Percentiles rank a stretch among this genome's conserved stretches.
phyloP scores from a whole-genome alignment of 2,113 vertebrate genomes.

The Tetrao urogallus region DNA sequence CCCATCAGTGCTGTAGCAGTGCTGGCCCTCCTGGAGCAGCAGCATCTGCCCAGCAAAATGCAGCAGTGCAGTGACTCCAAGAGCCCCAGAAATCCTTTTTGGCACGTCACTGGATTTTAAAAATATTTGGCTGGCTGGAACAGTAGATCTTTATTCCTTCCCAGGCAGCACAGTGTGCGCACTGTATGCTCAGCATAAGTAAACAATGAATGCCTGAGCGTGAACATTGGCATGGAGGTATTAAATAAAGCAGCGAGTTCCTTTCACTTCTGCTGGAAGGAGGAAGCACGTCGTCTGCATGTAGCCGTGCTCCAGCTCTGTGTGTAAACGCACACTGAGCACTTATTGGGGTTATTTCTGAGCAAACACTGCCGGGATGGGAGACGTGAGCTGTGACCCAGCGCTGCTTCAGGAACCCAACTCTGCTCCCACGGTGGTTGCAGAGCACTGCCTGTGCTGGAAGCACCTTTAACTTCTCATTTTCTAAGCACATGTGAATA shows the following conservation, averaged over 20 bases:
- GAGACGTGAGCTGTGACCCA: not conserved
- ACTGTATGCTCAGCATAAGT: slow-evolving; percentile 24
- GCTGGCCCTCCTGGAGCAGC: not conserved
- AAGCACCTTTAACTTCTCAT: not conserved
- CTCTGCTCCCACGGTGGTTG: not conserved
- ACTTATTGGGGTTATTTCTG: not conserved
- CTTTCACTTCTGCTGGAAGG: not conserved
- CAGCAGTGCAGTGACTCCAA: not conserved
- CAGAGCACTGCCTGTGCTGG: not conserved
- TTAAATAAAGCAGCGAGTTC: slow-evolving; percentile 4
- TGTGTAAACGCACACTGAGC: not conserved
- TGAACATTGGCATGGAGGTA: not conserved
- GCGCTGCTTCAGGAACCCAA: not conserved
- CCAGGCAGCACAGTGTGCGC: slow-evolving; percentile 38
- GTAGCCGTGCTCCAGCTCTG: not conserved
- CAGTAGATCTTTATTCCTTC: slow-evolving; percentile 63
- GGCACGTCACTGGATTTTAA: not conserved
- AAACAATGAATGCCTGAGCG: slow-evolving; percentile 43
- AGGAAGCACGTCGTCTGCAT: not conserved
- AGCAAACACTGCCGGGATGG: not conserved
- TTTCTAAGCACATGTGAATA: not conserved
- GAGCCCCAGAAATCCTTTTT: slow-evolving; percentile 22
- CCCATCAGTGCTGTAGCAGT: not conserved
- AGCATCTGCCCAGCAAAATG: not conserved
- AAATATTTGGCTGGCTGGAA: slow-evolving; percentile 46